Evolutionary conservation across 2,797 vertebrate genomes (phyloP).

Genomic region (Silurus aristotelis): DNA sequence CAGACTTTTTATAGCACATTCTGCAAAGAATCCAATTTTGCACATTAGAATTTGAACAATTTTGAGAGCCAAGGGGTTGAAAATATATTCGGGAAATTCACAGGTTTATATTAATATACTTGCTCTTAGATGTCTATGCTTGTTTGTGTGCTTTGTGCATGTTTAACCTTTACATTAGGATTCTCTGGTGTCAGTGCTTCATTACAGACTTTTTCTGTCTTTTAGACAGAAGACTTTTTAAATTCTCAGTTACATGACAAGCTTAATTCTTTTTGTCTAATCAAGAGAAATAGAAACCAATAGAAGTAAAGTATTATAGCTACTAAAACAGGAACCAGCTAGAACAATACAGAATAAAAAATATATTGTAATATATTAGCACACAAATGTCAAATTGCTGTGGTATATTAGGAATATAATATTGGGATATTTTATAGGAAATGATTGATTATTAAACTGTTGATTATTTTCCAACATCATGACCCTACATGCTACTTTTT

Average conservation of each 20-base stretch:
- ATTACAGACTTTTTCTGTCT: not conserved
- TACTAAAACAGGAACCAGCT: not conserved
- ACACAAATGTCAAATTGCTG: not conserved
- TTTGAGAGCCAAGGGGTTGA: not conserved
- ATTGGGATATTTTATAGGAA: not conserved
- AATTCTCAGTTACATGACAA: not conserved
- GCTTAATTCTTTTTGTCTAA: not conserved
- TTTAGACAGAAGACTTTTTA: not conserved
- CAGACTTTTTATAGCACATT: not conserved
- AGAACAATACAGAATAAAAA: not conserved
- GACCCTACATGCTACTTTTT: not conserved
- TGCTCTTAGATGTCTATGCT: not conserved
- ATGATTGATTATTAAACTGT: no score
- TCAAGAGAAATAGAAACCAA: not conserved
- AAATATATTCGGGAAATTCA: not conserved
- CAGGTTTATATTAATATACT: not conserved
- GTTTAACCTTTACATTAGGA: not conserved
- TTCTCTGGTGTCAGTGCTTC: not conserved
- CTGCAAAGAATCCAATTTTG: not conserved
- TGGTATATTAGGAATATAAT: not conserved
- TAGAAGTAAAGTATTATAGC: not conserved
- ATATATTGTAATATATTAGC: no score
- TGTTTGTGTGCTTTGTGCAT: not conserved
- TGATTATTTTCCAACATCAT: not conserved
- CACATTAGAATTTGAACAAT: not conserved